A percentile compares a stretch with the other conserved stretches of the same genome.
Conservation (phyloP, 2,888 invertebrate genomes). For the Zaprionus lineosus region DNA sequence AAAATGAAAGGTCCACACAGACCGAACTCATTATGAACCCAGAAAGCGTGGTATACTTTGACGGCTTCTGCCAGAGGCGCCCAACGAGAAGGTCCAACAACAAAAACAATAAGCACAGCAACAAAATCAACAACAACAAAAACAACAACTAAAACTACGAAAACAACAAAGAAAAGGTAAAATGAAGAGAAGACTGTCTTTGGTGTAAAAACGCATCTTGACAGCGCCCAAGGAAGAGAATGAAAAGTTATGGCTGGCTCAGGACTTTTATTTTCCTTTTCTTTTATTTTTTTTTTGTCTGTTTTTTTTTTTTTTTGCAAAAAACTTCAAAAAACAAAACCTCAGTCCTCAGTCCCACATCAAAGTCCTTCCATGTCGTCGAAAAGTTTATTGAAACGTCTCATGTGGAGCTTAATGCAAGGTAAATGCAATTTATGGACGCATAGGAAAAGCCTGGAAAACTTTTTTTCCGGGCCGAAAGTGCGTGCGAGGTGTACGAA, state of each 20-base stretch:
- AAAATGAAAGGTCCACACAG: slow-evolving; percentile 56
- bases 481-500: neutral
- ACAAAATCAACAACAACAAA: slow-evolving; percentile 24
- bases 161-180: slow-evolving; percentile 54
- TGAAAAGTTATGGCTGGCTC: slow-evolving; percentile 60
- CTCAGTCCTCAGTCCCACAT: slow-evolving; percentile 27
- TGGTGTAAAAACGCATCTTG: slow-evolving; percentile 66
- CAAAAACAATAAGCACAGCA: no score
- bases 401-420: slow-evolving; percentile 34
- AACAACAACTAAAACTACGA: no score
- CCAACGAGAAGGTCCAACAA: no score
- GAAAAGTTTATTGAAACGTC: slow-evolving; percentile 48
- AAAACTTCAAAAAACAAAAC: slow-evolving; percentile 28
- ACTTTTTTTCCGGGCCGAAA: neutral
- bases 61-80: slow-evolving; percentile 63
- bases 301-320: slow-evolving; percentile 8
- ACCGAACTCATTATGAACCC: slow-evolving; percentile 70
- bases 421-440: slow-evolving; percentile 50
- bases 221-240: slow-evolving; percentile 46
- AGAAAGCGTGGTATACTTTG: slow-evolving; percentile 69
- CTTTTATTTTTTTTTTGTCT: neutral
- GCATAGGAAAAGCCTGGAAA: neutral
- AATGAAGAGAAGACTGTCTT: slow-evolving; percentile 57
- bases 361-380: slow-evolving; percentile 28
- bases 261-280: slow-evolving; percentile 2